These are phyloP conservation scores for Amphipyra berbera DNA, from an alignment of 2,888 invertebrate genomes.

Conservation along the genomic window DNA sequence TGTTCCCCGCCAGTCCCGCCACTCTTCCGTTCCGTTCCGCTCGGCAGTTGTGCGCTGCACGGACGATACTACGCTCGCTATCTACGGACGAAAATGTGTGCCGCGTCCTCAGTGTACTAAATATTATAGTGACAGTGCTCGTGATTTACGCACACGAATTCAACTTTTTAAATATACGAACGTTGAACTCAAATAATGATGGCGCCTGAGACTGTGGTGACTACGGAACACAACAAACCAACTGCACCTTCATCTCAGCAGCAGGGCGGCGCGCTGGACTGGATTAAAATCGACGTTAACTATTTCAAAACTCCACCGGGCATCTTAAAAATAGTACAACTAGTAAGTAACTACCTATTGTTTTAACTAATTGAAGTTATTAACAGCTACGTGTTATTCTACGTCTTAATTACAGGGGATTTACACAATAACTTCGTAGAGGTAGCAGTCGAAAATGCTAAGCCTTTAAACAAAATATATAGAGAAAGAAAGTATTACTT, in stretches of 20 bases:
- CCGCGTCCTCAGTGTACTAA: conserved; percentile 80
- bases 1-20: conserved; percentile 67
- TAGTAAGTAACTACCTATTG: conserved; percentile 92
- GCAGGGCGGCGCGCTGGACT: conserved; percentile 90
- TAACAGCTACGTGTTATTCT: not conserved
- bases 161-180: conserved; percentile 54
- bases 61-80: conserved; percentile 78
- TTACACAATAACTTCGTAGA: not conserved
- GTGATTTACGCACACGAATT: conserved; percentile 64
- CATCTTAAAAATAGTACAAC: conserved; percentile 93
- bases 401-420: not conserved
- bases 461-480: not conserved
- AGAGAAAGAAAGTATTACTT: conserved; percentile 4
- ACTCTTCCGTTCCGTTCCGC: conserved; percentile 50
- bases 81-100: conserved; percentile 77
- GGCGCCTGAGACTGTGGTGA: conserved; percentile 96
- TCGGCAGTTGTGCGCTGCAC: conserved; percentile 81
- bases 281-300: conserved; percentile 93
- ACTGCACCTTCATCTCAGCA: conserved; percentile 86
- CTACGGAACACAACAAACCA: conserved; percentile 92
- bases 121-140: conserved; percentile 79
- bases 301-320: conserved; percentile 96
- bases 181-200: conserved; percentile 85
- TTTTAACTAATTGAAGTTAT: conserved; percentile 3
- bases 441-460: not conserved